Evolutionary conservation across 37 sponge, comb jelly and placozoan genomes (phyloP), one percentile per base, ranked within the genome.

Genomic region (Cliona cf. orientalis): DNA sequence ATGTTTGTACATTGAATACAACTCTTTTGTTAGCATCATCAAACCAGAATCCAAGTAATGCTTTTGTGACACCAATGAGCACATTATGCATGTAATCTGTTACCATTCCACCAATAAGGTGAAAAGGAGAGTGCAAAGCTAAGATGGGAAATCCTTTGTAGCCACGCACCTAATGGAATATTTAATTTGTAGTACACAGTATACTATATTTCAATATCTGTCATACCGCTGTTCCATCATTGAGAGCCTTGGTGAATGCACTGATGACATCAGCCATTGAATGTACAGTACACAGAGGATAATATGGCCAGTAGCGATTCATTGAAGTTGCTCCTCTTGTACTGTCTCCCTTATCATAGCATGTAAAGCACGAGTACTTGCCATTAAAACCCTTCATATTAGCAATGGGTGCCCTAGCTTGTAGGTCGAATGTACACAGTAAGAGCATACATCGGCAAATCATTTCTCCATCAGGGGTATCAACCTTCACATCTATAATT

Each of bases 331-430:
- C 26, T 34, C 66, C 35, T 65, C 33, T 2, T 34, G 14, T 14
- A 49, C 14, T 49, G 53, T 65, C 66, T 2, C 66, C 66, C 26
- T n/a, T 19, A 29, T 65, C 66, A 9, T 5, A 3, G 6, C 66
- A 65, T 4, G 36, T 2, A 31, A 19, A 29, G 6, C 66, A 65
- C 4, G 35, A 4, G 32, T 65, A 65, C 3, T 2, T 6, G 28
- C 66, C 66, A 26, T 65, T 65, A 33, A 29, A 65, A 9, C 19
- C 35, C 35, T 65, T 65, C 66, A 65, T 65, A 53, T 74, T 74
- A 11, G 74, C 32, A 56, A 74, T 57, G 22, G 31, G 32, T 4
- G 74, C 74, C 74, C n/a, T 49, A 17, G 74, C 74, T 32, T 55
- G 74, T 23, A 74, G 23, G 32, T 74, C 74, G n/a, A 38, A 21